Base-by-base conservation (phyloP, 2,888 invertebrate species). In the Nomada flava region DNA sequence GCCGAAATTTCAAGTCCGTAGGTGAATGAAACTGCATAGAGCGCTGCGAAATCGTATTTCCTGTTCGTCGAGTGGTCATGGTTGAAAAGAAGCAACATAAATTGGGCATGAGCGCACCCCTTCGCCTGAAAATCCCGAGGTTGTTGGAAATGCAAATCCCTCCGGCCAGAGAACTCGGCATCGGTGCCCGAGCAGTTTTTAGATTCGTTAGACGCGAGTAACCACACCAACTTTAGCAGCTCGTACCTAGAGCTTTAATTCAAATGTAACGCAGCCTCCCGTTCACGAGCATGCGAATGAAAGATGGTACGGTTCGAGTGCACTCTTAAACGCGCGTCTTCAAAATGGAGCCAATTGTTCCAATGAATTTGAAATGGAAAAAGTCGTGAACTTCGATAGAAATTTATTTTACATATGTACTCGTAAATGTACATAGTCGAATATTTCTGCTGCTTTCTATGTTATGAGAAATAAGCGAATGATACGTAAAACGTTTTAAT, bases 61-160 rank as follows among this genome's bases (percentile, higher is more conserved):
- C 11, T 57, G 26, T 52, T 50, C 57, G 2, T 13, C 42, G 57
- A 63, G 42, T 47, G 23, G 42, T n/a, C 47, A 13, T n/a, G 57
- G n/a, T 15, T 64, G 76, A 77, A 77, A 67, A 67, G 65, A 23
- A 60, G 52, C 60, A 23, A 53, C 23, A 53, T 67, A 74, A 77
- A 77, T 77, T 62, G 65, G 44, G 60, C 53, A 60, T 67, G 53
- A 62, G 60, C 20, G 13, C 18, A 44, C 15, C 50, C 29, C 29
- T 57, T 76, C 50, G 50, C 13, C 42, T 36, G 52, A 50, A 75
- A 75, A 78, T 68, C 36, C 60, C 53, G 53, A 13, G n/a, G 50
- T 75, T 26, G 59, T 9, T 13, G 13, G 57, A 13, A 74, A 77
- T 53, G 77, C 29, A 74, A 60, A 74, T 65, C 42, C 62, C 53